Evolutionary conservation across 2,797 vertebrate species (phyloP), one percentile per base, ranked within the genome.

Genomic region (Myotis findleyi): DNA sequence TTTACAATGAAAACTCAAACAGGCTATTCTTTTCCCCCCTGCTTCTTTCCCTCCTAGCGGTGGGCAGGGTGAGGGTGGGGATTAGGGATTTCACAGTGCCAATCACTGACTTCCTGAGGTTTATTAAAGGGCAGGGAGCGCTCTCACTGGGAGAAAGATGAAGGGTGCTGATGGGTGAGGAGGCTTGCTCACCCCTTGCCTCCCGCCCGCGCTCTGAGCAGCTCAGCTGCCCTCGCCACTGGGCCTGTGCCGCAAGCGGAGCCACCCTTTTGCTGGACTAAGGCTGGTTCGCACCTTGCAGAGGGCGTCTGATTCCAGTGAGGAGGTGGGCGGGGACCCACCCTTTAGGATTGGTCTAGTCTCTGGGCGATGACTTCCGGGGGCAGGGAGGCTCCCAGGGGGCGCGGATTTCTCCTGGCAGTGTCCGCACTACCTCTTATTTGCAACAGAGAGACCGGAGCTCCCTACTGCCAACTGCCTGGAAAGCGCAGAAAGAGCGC

Each of bases 161-260:
- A 5, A 7, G 6, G 5, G 18, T 6, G 53, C 36, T 0, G 5
- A 4, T 0, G 1, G 44, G 6, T 10, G 3, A 7, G 53, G 44
- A n/a, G 55, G 64, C 17, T 47, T 10, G 59, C 18, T 41, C 72
- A 30, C 12, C 27, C 27, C 21, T 4, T 5, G 10, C 66, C 79
- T 69, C 71, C 49, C 4, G 2, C 36, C 25, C 0, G 73, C 13
- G 41, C 75, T 30, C 64, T 1, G 36, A 30, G 44, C 47, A 17
- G 25, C 25, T 3, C 16, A 0, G 68, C 36, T 10, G 3, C 14
- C 3, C 51, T 5, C 0, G 49, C 64, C 1, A 1, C 64, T 0
- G 10, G 25, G 55, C 4, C 2, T 6, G 13, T n/a, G 30, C 68
- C 0, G 66, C 53, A 14, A 0, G 44, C 1, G 3, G 57, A 14